These are phyloP conservation scores for Siniperca undulata DNA, from an alignment of 2,797 vertebrate genomes.

Conservation along the genomic window DNA sequence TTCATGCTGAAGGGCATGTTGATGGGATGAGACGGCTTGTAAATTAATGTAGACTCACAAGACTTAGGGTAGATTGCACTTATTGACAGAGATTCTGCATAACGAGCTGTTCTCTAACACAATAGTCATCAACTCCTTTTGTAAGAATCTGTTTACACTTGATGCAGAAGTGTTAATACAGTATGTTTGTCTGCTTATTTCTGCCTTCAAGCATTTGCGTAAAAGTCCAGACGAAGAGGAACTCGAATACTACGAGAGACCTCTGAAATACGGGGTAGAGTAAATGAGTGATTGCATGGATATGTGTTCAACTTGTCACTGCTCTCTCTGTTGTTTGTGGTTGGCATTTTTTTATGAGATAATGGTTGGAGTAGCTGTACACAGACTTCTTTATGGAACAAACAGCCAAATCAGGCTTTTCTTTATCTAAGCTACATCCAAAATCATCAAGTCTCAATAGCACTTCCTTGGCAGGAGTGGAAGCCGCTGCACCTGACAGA, in stretches of 20 bases:
- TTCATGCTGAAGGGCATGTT: constrained; percentile 46
- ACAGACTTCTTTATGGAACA: constrained; percentile 2
- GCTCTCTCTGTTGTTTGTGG: neutral
- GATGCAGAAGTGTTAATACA: constrained; percentile 29
- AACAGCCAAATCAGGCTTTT: constrained; percentile 1
- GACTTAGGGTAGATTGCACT: constrained; percentile 16
- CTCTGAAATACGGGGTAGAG: constrained; percentile 69
- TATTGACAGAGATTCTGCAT: constrained; percentile 9
- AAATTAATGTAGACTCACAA: constrained; percentile 36
- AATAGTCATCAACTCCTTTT: neutral
- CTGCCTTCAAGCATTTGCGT: constrained; percentile 61
- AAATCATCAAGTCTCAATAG: constrained; percentile 37
- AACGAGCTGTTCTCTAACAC: constrained; percentile 12
- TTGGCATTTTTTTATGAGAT: constrained; percentile 10
- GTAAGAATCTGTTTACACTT: neutral
- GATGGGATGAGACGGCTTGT: constrained; percentile 38
- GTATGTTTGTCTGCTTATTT: constrained; percentile 53
- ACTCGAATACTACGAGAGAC: constrained; percentile 68
- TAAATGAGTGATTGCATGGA: constrained; percentile 67
- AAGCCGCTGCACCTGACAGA: constrained; percentile 54
- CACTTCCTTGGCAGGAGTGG: constrained; percentile 77
- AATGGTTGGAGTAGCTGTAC: constrained; percentile 5
- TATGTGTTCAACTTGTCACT: constrained; percentile 6
- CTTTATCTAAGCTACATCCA: neutral
- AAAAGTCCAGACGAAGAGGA: constrained; percentile 69